Evolutionary conservation across 2,888 invertebrate species (phyloP).

Genomic region (Diploptera punctata): DNA sequence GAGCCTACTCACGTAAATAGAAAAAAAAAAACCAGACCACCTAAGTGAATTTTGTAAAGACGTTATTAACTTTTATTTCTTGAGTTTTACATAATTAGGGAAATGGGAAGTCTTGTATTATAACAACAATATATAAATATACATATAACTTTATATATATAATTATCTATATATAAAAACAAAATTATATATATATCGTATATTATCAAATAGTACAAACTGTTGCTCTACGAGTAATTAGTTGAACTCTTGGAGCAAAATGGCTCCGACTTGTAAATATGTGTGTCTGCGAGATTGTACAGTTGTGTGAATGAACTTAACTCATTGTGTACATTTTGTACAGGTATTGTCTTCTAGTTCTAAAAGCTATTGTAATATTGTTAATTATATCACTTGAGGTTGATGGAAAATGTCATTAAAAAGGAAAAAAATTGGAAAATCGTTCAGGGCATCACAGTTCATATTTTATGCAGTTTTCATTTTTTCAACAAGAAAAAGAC

Average conservation of each 20-base stretch:
- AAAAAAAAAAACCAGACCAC: slow-evolving; percentile 22
- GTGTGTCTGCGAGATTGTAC: slow-evolving; percentile 26
- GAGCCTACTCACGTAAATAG: slow-evolving; percentile 15
- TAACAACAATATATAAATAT: slow-evolving; percentile 38
- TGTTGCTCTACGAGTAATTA: slow-evolving; percentile 37
- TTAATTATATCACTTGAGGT: slow-evolving; percentile 32
- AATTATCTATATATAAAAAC: slow-evolving; percentile 35
- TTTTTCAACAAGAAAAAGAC: slow-evolving; percentile 37
- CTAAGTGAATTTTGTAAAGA: slow-evolving; percentile 31
- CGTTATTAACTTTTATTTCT: slow-evolving; percentile 27
- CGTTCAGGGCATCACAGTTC: slow-evolving; percentile 33
- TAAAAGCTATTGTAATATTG: slow-evolving; percentile 37
- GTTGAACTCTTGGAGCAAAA: slow-evolving; percentile 26
- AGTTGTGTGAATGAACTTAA: slow-evolving; percentile 1
- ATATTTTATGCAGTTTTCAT: slow-evolving; percentile 12
- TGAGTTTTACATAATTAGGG: slow-evolving; percentile 32
- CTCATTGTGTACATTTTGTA: slow-evolving; percentile 41
- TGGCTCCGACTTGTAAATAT: slow-evolving; percentile 31
- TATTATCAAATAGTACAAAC: slow-evolving; percentile 44
- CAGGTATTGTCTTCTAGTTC: slow-evolving; percentile 40
- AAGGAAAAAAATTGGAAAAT: slow-evolving; percentile 26
- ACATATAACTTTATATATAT: slow-evolving; percentile 42
- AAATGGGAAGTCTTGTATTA: slow-evolving; percentile 41
- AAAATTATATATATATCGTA: slow-evolving; percentile 34
- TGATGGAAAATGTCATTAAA: slow-evolving; percentile 33